Base-by-base conservation (phyloP, 2,797 vertebrate species). In the Poeciliopsis paucimaculata region DNA sequence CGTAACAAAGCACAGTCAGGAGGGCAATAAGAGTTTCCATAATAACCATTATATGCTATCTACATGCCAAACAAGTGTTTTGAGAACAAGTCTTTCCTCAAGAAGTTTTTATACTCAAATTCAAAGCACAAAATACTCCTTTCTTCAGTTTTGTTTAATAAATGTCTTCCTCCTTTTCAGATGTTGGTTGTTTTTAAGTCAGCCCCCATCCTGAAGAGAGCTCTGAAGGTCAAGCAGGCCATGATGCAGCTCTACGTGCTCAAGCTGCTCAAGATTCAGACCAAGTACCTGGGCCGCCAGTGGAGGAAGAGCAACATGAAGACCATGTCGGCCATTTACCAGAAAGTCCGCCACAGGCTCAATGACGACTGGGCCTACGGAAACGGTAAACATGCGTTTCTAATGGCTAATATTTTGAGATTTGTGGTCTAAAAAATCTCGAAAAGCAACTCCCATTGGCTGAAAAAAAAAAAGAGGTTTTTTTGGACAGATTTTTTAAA, bases 221-320 rank as follows among this genome's bases (percentile, higher is more conserved):
- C 98, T 0, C 96, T 99, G 85, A 99, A 98, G 90, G 98, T 98
- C 79, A 98, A 98, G 86, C 98, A 99, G 92, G 98, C 98, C 89
- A 98, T 98, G 97, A 96, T 99, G 95, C 98, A 99, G 88, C 96
- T 99, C 34, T 99, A 99, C 0, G 96, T 98, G 1, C 95, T 99
- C 77, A 99, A 98, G 80, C 96, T 99, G 75, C 92, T 99, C 0
- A 99, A 99, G 92, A 97, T 98, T 82, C 98, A 99, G 94, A 99
- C 98, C 87, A 99, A 99, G 90, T 99, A 99, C 87, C 94, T 99
- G 77, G 98, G 98, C 4, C 96, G 98, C 41, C 98, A 99, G 90
- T 99, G 98, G 98, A 96, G 98, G 82, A 99, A 99, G 90, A 99
- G 98, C 94, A 99, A 99, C 95, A 99, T 99, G 98, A 99, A 99